Conservation (phyloP, 2,888 invertebrate species). For the Ormia ochracea region DNA sequence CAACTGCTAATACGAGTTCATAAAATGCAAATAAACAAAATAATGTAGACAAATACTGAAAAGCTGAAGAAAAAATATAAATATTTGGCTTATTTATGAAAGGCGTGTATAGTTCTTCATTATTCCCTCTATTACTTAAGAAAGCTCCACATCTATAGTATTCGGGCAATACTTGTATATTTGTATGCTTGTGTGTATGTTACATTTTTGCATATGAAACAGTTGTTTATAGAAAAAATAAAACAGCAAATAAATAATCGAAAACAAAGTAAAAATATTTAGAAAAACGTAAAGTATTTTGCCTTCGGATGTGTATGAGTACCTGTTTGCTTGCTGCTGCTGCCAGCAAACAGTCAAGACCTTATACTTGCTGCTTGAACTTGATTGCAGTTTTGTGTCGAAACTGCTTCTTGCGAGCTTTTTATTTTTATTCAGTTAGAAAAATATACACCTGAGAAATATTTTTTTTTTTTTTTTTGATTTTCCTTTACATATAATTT, state of each 20-base stretch:
- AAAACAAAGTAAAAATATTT: slow-evolving; percentile 25
- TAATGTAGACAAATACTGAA: slow-evolving; percentile 34
- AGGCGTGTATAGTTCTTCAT: slow-evolving; percentile 57
- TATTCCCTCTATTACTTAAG: slow-evolving; percentile 49
- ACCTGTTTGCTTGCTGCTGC: slow-evolving; percentile 12
- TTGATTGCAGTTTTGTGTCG: slow-evolving; percentile 49
- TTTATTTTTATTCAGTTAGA: neutral
- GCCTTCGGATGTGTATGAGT: slow-evolving; percentile 12
- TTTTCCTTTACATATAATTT: slow-evolving; percentile 9
- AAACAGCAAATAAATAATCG: slow-evolving; percentile 5
- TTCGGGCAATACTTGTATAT: neutral
- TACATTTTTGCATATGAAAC: slow-evolving; percentile 50
- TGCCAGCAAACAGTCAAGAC: slow-evolving; percentile 53
- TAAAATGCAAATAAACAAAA: slow-evolving; percentile 58
- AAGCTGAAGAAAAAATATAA: slow-evolving; percentile 15
- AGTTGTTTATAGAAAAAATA: slow-evolving; percentile 30
- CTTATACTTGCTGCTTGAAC: slow-evolving; percentile 59
- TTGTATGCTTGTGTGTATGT: neutral
- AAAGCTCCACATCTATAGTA: slow-evolving; percentile 13
- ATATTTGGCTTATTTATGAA: slow-evolving; percentile 47
- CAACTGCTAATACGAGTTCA: slow-evolving; percentile 47
- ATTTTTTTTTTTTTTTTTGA: slow-evolving; percentile 3
- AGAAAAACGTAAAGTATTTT: slow-evolving; percentile 16
- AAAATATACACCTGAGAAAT: slow-evolving; percentile 29
- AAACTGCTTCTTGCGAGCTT: slow-evolving; percentile 38